Evolutionary conservation across 2,113 vertebrate species (phyloP), one percentile per base, ranked within the genome.

Genomic region (Dromaius novaehollandiae): DNA sequence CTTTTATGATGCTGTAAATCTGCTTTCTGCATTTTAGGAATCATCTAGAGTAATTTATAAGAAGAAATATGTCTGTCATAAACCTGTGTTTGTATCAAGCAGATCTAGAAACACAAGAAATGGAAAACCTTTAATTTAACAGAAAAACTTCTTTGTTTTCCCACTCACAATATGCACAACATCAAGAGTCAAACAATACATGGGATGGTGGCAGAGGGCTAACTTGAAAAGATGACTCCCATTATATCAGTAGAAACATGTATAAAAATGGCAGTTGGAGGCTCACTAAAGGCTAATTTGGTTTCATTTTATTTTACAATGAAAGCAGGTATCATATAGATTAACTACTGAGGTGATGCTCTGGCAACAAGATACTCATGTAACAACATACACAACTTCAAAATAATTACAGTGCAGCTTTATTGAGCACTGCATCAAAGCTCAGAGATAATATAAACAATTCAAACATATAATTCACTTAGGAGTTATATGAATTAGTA

Each of bases 341-440:
- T 34, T 30, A 42, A 75, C 42, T 61, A 74, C 80, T 71, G 61
- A 90, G 40, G 81, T 78, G 73, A 81, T 81, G 60, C 32, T 89
- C 56, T 81, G 17, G 44, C 24, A 90, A 92, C 9, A 17, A 25
- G 56, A 82, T 36, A 86, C 4, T 53, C 83, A 36, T 42, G 22
- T 82, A 90, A 80, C 77, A 63, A 77, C 25, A 82, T 1, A 68
- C 2, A 16, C 15, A 85, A 95, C 55, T 78, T 82, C 55, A 78
- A 84, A 82, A 93, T 92, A 92, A 94, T 76, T 87, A 86, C 50
- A 82, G 42, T 70, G 28, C 55, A 70, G 82, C 50, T 88, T 94
- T 68, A 78, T 0, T 92, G 74, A 91, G 65, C 53, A 56, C 38
- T 79, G n/a, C 58, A 86, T 81, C 68, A 90, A 92, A 84, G 76